Base-by-base conservation (phyloP, 2,113 vertebrate species). In the Sander vitreus region DNA sequence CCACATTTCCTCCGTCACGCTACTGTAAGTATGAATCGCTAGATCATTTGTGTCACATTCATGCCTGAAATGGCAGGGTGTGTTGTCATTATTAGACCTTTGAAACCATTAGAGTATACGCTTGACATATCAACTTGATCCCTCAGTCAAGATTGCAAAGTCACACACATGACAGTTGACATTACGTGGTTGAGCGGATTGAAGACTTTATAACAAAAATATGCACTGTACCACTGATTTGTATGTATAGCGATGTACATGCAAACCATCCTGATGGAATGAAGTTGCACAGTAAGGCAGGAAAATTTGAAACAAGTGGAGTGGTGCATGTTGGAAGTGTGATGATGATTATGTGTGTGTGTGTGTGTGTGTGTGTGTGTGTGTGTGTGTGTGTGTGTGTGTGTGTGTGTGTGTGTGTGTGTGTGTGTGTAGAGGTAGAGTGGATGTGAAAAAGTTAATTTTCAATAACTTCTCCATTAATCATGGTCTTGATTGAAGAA, bases 121-220 rank as follows among this genome's bases (percentile, higher is more conserved):
- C 86, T 85, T 91, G 85, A 88, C 80, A 86, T 86, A 87, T 89
- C 88, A 89, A 87, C 87, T 88, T 91, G 84, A 91, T 90, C 89
- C 85, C 77, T 62, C 84, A 63, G 88, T 89, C 85, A 84, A 74
- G 75, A 90, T 88, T 80, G 77, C 72, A 86, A 83, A 86, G 84
- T 92, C 84, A 86, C 39, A 71, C 78, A 5, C 77, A 81, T 85
- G 87, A 88, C 85, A 86, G 84, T 8, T 84, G 68, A 76, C 81
- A 88, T 90, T 89, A 89, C 85, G 83, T 73, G 86, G 69, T 63
- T 88, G 85, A 76, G 66, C 4, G 36, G 78, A 81, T 54, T 78
- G 70, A 86, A 53, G 73, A 81, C 58, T 58, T 30, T 62, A 27
- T 58, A 47, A 58, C 39, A 71, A 77, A 70, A 73, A 59, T n/a